Percentiles rank a stretch among this genome's conserved stretches.
Conservation (phyloP, 2,888 invertebrate genomes). For the Ischnus inquisitorius region DNA sequence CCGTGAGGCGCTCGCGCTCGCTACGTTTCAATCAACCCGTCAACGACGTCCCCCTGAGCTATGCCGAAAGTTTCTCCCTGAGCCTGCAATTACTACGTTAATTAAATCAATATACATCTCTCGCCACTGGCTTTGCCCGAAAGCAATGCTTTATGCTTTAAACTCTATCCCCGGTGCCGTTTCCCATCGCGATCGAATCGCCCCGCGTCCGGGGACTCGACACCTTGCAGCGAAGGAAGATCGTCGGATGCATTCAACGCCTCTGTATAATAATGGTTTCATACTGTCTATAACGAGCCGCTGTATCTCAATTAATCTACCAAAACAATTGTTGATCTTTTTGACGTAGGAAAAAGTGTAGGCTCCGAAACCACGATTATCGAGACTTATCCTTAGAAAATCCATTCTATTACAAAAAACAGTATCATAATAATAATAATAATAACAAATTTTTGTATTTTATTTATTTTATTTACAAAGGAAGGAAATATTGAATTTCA, state of each 20-base stretch:
- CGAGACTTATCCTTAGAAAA: too few relatives aligned
- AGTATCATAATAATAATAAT: background rate
- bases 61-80: constrained; percentile 81
- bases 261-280: background rate
- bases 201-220: background rate
- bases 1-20: constrained; percentile 43
- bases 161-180: background rate
- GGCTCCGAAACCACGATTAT: too few relatives aligned
- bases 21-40: constrained; percentile 84
- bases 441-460: background rate
- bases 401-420: background rate
- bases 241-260: background rate
- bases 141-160: constrained; percentile 22
- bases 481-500: too few relatives aligned
- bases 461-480: background rate
- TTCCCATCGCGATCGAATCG: constrained; percentile 43
- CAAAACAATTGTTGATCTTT: background rate
- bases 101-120: constrained; percentile 81
- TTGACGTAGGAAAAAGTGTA: too few relatives aligned
- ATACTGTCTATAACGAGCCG: background rate
- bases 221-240: constrained; percentile 12
- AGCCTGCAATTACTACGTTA: constrained; percentile 84
- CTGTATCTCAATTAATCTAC: constrained; percentile 2
- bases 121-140: constrained; percentile 50
- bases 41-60: constrained; percentile 84